Evolutionary conservation across 92 coral and sea anemone species (phyloP), one percentile per base, ranked within the genome.

Genomic region (Desmophyllum pertusum): DNA sequence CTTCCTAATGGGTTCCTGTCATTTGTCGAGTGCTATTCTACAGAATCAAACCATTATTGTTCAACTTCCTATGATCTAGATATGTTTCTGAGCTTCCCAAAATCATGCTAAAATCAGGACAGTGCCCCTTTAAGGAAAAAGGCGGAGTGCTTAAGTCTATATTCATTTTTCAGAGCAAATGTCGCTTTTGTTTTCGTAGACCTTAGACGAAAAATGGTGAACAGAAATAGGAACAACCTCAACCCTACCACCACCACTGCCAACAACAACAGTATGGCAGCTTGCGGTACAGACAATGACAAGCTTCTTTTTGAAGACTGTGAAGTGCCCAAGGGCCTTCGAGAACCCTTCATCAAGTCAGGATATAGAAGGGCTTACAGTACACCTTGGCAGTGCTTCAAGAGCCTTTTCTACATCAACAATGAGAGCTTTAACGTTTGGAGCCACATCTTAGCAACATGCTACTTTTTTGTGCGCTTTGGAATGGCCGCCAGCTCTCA

Each of bases 381-480:
- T 15, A 43, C 89, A 29, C 83, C 89, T 21, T 84, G 84, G 82
- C 83, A 85, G 42, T 89, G 92, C 67, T 85, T 89, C 29, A 80
- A 84, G 55, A 89, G 92, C 51, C 71, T 85, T 64, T 80, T 89
- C 52, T 79, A 79, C 79, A 52, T 80, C 31, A 53, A 72, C 70
- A 89, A 89, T 66, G 92, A 89, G 64, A 83, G 83, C 66, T 30
- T 89, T 35, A 89, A 89, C 48, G 87, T 89, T 9, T 89, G 92
- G 92, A 89, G 86, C 37, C 92, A 89, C 76, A 23, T 85, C 10
- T 57, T 89, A 39, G 59, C 87, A 35, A 69, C 88, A 13, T 52
- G 69, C 38, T 89, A 66, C 52, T 89, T 89, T 59, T 74, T 80
- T 6, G 51, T 74, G 3, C 87, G 86, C 21, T 85, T 75, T 52